phyloP scores from a whole-genome alignment of 2,888 invertebrate genomes.

The Dryococelus australis region DNA sequence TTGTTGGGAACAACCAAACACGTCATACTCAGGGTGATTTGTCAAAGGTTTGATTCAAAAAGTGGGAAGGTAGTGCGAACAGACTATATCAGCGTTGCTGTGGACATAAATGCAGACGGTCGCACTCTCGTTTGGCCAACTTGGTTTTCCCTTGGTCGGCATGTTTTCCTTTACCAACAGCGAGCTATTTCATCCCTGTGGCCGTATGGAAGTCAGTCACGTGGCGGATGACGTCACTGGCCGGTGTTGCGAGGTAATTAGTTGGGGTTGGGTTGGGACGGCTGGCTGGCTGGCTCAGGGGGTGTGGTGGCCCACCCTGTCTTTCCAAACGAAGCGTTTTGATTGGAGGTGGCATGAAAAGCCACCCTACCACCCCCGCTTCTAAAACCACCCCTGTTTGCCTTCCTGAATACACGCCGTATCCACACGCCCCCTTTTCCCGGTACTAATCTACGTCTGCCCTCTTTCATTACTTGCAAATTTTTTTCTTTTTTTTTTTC shows the following conservation, averaged over 20 bases:
- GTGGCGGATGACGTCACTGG: slow-evolving; percentile 3
- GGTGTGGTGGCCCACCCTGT: not conserved
- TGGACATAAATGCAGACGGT: not conserved
- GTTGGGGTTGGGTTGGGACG: not conserved
- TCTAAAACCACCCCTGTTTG: not conserved
- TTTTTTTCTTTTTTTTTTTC: not conserved
- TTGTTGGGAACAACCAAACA: too few relatives aligned
- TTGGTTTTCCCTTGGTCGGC: not conserved
- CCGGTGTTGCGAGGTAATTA: slow-evolving; percentile 6
- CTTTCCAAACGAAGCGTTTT: slow-evolving; percentile 37
- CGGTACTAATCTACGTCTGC: slow-evolving; percentile 11
- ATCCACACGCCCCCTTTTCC: not conserved
- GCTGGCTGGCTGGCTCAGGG: not conserved
- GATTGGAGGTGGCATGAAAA: slow-evolving; percentile 40
- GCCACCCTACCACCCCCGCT: not conserved
- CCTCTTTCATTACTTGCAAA: not conserved
- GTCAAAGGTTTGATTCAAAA: too few relatives aligned
- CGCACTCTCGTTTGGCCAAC: not conserved
- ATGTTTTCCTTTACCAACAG: not conserved
- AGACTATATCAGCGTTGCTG: too few relatives aligned
- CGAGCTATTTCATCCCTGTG: not conserved
- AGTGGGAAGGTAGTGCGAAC: too few relatives aligned
- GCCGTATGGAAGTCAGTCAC: not conserved
- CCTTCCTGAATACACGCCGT: slow-evolving; percentile 8
- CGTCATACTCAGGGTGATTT: too few relatives aligned